Evolutionary conservation across 2,797 vertebrate genomes (phyloP).

Genomic region (Zalophus californianus): DNA sequence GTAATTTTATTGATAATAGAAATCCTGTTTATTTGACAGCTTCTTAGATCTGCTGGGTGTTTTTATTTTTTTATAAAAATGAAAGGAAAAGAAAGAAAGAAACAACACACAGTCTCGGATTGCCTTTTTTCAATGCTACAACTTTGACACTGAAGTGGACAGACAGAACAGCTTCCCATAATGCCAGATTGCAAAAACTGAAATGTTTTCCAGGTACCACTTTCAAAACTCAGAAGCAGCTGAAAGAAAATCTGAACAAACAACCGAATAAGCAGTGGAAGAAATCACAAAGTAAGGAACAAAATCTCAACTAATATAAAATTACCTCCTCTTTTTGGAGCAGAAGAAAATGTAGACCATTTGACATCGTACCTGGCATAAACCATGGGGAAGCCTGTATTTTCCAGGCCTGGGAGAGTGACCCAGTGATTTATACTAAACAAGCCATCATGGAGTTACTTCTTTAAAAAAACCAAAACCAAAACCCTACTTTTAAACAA

Average conservation of each 20-base stretch:
- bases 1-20: conserved; percentile 63
- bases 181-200: conserved; percentile 85
- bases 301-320: conserved; percentile 81
- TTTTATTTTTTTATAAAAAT: conserved; percentile 78
- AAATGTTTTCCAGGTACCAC: conserved; percentile 91
- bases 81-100: conserved; percentile 75
- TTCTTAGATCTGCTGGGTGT: conserved; percentile 79
- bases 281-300: conserved; percentile 91
- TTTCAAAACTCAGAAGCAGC: conserved; percentile 91
- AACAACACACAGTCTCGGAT: conserved; percentile 84
- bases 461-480: conserved; percentile 34
- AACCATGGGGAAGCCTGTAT: conserved; percentile 69
- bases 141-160: conserved; percentile 80
- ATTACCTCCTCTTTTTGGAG: conserved; percentile 82
- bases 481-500: conserved; percentile 56
- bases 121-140: conserved; percentile 80
- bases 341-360: conserved; percentile 80
- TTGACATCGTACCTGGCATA: conserved; percentile 76
- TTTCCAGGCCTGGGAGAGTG: conserved; percentile 76
- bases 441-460: conserved; percentile 77
- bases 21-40: conserved; percentile 73
- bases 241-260: conserved; percentile 91
- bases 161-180: conserved; percentile 81
- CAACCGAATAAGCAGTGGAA: conserved; percentile 90
- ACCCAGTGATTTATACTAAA: conserved; percentile 59